Evolutionary conservation across 2,797 vertebrate genomes (phyloP).

Genomic region (Myioborus miniatus): DNA sequence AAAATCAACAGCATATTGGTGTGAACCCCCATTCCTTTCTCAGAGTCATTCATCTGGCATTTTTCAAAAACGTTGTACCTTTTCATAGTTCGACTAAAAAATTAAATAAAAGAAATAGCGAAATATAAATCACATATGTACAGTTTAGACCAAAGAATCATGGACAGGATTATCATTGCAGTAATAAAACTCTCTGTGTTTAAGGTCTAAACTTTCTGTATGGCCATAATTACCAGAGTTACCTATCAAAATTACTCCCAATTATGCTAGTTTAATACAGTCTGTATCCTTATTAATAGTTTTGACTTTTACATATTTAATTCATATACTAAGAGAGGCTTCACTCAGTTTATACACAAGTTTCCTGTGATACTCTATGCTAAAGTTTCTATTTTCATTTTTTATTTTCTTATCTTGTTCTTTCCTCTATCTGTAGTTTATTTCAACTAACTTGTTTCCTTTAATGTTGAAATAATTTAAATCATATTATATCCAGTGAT

Average conservation of each 20-base stretch:
- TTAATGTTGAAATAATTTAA: not conserved
- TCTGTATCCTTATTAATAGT: not conserved
- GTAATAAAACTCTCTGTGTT: not conserved
- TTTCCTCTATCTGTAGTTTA: not conserved
- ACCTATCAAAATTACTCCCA: not conserved
- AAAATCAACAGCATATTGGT: not conserved
- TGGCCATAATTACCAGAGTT: not conserved
- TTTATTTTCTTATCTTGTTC: not conserved
- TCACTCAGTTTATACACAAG: not conserved
- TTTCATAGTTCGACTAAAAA: not conserved
- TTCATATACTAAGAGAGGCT: not conserved
- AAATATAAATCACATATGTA: too few species aligned
- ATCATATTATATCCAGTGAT: not conserved
- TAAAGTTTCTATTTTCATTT: not conserved
- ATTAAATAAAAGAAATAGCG: not conserved
- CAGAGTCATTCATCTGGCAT: not conserved
- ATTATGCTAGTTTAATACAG: not conserved
- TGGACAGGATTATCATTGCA: not conserved
- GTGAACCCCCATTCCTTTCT: accelerated
- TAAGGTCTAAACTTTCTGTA: not conserved
- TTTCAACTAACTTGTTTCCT: not conserved
- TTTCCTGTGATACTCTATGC: not conserved
- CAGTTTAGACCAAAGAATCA: not conserved
- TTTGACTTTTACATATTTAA: not conserved
- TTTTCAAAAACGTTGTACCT: not conserved